phyloP scores from a whole-genome alignment of 2,797 vertebrate genomes.

The Caiman crocodilus region DNA sequence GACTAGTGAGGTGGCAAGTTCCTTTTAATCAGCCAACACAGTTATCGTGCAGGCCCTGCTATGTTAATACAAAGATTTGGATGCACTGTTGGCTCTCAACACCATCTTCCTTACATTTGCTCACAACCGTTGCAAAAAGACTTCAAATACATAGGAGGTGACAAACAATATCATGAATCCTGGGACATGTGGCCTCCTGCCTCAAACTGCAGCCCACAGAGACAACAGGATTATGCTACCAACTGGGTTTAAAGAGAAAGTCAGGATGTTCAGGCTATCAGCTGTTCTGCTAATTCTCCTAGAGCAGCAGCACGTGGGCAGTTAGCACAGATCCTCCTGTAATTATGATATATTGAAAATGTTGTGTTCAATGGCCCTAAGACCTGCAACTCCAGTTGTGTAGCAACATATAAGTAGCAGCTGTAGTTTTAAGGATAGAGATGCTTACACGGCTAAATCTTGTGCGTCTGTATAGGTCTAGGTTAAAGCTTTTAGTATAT shows the following conservation, averaged over 20 bases:
- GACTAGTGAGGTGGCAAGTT: neutral
- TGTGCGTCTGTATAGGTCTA: fast-evolving
- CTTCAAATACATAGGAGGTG: neutral
- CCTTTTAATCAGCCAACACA: neutral
- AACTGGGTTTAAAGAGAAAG: neutral
- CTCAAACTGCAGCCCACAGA: neutral
- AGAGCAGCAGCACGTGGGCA: too few relatives aligned
- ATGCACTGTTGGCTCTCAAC: neutral
- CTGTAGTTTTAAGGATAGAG: neutral
- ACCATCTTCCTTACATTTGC: neutral
- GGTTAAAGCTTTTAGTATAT: too few relatives aligned
- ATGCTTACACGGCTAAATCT: neutral
- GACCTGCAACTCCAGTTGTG: neutral
- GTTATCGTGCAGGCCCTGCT: neutral
- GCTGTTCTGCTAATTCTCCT: neutral
- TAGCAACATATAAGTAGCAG: neutral
- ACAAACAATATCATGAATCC: neutral
- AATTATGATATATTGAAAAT: neutral
- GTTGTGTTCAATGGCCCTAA: neutral
- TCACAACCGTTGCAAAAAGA: neutral
- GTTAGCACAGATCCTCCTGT: neutral
- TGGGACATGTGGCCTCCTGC: neutral
- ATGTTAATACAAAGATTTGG: neutral
- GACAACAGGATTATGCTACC: fast-evolving
- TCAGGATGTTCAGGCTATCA: neutral